Evolutionary conservation across 1,140 invertebrate species (phyloP).

Genomic region (Phymorhynchus buccinoides): DNA sequence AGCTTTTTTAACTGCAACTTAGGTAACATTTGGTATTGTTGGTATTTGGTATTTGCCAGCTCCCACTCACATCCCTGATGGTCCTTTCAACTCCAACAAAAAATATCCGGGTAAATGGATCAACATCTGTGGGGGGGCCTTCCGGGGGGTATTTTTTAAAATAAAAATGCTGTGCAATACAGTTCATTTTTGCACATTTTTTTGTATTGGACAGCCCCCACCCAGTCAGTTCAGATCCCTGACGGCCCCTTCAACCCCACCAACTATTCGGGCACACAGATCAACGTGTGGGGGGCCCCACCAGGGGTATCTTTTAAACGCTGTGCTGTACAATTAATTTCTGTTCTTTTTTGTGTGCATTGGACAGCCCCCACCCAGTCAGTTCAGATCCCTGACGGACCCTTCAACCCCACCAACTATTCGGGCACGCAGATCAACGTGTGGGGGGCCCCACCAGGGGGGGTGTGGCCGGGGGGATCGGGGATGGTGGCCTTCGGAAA

Average conservation of each 20-base stretch:
- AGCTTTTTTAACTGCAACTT: too few species aligned
- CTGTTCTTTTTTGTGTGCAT: background rate
- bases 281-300: slow-evolving; percentile 73
- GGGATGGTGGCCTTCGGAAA: slow-evolving; percentile 52
- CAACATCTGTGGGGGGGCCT: too few species aligned
- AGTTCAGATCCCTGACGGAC: slow-evolving; percentile 64
- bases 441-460: slow-evolving; percentile 67
- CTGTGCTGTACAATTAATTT: too few species aligned
- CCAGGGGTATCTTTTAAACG: too few species aligned
- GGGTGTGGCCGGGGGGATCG: slow-evolving; percentile 49
- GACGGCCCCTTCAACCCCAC: slow-evolving; percentile 72
- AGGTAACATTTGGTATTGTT: too few species aligned
- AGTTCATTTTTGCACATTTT: too few species aligned
- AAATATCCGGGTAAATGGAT: too few species aligned
- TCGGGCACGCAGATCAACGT: slow-evolving; percentile 74
- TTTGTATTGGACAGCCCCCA: background rate
- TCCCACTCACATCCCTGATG: too few species aligned
- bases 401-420: slow-evolving; percentile 72
- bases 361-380: background rate
- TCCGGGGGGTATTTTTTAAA: too few species aligned
- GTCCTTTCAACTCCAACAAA: too few species aligned
- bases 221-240: slow-evolving; percentile 48
- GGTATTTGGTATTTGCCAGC: too few species aligned
- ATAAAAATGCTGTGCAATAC: too few species aligned
- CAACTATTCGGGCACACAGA: slow-evolving; percentile 74